These are phyloP conservation scores for Notechis scutatus DNA, from an alignment of 2,113 vertebrate species.

Conservation along the genomic window DNA sequence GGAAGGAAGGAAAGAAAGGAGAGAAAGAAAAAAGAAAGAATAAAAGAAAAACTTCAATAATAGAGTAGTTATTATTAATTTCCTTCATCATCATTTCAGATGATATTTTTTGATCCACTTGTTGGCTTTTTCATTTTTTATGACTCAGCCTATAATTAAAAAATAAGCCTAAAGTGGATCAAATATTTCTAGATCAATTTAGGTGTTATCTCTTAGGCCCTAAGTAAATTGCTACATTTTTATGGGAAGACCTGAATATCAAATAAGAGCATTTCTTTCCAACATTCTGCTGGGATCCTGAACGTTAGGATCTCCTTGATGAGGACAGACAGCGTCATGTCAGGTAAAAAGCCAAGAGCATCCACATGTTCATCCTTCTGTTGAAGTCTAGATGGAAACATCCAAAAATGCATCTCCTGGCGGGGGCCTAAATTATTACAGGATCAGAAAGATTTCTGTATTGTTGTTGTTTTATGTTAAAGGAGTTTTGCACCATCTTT, in stretches of 20 bases:
- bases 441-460: not conserved
- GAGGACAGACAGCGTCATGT: conserved; percentile 41
- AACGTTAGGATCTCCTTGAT: conserved; percentile 45
- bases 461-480: not conserved
- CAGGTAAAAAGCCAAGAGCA: conserved; percentile 48
- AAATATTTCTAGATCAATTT: conserved; percentile 43
- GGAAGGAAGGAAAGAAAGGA: too few species aligned
- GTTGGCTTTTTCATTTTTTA: conserved; percentile 22
- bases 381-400: not conserved
- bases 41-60: conserved; percentile 7
- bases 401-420: not conserved
- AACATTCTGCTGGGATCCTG: conserved; percentile 46
- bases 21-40: too few species aligned
- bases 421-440: not conserved
- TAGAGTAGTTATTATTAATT: conserved; percentile 21
- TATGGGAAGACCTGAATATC: conserved; percentile 35
- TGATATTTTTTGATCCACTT: conserved; percentile 28
- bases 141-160: conserved; percentile 24
- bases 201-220: conserved; percentile 20
- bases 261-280: conserved; percentile 29
- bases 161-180: conserved; percentile 36
- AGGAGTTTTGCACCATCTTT: not conserved
- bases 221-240: conserved; percentile 25
- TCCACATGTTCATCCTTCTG: conserved; percentile 42
- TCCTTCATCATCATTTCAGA: not conserved